A percentile compares a stretch with the other conserved stretches of the same genome.
Conservation (phyloP, 2,113 vertebrate species). For the Apus apus region DNA sequence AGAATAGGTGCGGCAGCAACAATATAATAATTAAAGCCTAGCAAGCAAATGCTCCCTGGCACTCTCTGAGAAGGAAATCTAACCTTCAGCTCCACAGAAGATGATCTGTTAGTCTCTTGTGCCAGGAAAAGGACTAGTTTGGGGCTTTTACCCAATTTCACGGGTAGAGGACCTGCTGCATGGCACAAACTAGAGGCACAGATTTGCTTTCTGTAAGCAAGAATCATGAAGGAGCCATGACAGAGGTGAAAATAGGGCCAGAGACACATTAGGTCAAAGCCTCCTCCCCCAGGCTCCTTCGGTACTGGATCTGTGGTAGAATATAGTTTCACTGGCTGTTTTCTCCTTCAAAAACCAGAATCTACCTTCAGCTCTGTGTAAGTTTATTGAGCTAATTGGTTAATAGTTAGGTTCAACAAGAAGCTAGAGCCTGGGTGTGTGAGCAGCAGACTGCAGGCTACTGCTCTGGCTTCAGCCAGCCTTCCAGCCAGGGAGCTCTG, state of each 20-base stretch:
- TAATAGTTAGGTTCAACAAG: not conserved
- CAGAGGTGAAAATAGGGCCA: not conserved
- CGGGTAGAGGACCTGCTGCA: not conserved
- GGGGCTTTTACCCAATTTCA: not conserved
- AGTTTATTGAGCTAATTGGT: not conserved
- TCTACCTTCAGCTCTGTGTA: not conserved
- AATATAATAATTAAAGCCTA: not conserved
- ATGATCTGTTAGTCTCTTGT: not conserved
- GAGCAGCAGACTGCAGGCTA: not conserved
- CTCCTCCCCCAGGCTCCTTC: not conserved
- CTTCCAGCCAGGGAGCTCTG: not conserved
- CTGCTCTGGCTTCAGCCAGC: not conserved
- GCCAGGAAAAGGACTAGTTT: not conserved
- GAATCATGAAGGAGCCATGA: not conserved
- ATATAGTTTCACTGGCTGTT: not conserved
- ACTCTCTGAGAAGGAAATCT: not conserved
- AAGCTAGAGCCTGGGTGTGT: not conserved
- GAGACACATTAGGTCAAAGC: not conserved
- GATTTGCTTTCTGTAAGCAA: not conserved
- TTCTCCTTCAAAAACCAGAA: not conserved
- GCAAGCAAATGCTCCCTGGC: not conserved
- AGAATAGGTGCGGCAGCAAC: not conserved
- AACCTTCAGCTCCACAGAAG: not conserved
- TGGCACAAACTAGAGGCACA: not conserved
- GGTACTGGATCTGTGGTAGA: not conserved